A percentile compares a stretch with the other conserved stretches of the same genome.
phyloP scores from a whole-genome alignment of 2,113 vertebrate species.

The Pseudorasbora parva region DNA sequence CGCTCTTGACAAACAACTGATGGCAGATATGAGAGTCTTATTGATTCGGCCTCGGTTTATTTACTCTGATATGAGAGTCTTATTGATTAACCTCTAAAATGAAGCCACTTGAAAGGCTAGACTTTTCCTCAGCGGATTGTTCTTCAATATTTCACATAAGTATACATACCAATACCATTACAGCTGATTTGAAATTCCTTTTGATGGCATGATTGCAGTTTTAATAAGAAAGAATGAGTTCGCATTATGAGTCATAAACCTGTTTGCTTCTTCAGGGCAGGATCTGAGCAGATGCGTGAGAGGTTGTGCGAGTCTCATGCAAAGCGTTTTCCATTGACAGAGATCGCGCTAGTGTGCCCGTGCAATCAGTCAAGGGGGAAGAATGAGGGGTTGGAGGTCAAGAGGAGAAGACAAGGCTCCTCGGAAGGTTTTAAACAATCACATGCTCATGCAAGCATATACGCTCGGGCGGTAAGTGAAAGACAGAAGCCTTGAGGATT shows the following conservation, averaged over 20 bases:
- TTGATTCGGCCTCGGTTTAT: conserved; percentile 37
- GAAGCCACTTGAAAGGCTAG: conserved; percentile 31
- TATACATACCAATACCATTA: conserved; percentile 23
- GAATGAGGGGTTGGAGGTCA: conserved; percentile 18
- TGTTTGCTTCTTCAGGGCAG: not conserved
- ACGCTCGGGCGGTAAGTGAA: conserved; percentile 26
- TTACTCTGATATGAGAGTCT: conserved; percentile 33
- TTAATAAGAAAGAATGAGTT: conserved; percentile 1
- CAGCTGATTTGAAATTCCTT: conserved; percentile 21
- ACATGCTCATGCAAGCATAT: conserved; percentile 39
- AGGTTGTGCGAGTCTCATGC: conserved; percentile 7
- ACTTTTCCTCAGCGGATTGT: conserved; percentile 25
- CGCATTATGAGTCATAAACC: conserved; percentile 35
- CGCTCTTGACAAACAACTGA: conserved; percentile 34
- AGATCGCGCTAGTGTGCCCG: conserved; percentile 11
- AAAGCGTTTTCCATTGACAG: conserved; percentile 34
- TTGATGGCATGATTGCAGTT: conserved; percentile 31
- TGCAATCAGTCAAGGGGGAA: conserved; percentile 5
- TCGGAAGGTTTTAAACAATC: conserved; percentile 39
- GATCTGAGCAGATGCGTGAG: conserved; percentile 16
- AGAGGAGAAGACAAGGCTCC: conserved; percentile 24
- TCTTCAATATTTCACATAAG: conserved; percentile 23
- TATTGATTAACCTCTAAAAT: conserved; percentile 40
- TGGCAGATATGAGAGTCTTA: conserved; percentile 43
- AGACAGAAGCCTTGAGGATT: conserved; percentile 48